Base-by-base conservation (phyloP, 2,797 vertebrate genomes). In the Varecia variegata region DNA sequence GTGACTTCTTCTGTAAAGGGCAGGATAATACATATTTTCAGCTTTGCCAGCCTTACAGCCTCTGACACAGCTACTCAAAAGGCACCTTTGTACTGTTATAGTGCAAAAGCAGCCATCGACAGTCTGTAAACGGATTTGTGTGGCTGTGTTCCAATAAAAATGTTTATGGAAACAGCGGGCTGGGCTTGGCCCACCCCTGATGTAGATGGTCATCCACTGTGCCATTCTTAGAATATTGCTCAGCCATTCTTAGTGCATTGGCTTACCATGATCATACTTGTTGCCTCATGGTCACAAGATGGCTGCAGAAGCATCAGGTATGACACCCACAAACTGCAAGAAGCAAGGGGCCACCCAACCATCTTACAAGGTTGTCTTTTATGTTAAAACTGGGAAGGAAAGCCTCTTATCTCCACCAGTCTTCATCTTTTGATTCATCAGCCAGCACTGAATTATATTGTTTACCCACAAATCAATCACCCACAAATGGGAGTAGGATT, bases 61-160 rank as follows among this genome's bases (percentile, higher is more conserved):
- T 54, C 21, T 50, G 58, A 4, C 21, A 17, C n/a, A 67, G 73
- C 7, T 45, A 12, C 45, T 12, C 32, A 56, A 73, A 50, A 60
- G 0, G 25, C 45, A 50, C 20, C 17, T 32, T 43, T 68, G 62
- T n/a, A 18, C 32, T 43, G 17, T 30, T 25, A 30, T 0, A 10
- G 13, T 23, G 27, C 35, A 25, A 70, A 56, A 15, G 14, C 35
- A 70, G 27, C n/a, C 23, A 0, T 5, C 12, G 40, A 70, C 20
- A 23, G 0, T 1, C 25, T 0, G 1, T 7, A 82, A 35, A 27
- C 1, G 32, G 38, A 32, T 21, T 20, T 14, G 5, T 1, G 25
- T 30, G 20, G 10, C 81, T 68, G 70, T 21, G 0, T 67, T 50
- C 52, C 43, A 56, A 13, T 8, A 50, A 67, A 70, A 40, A 38